phyloP scores from a whole-genome alignment of 1,140 invertebrate genomes.

The Caerostris darwini region DNA sequence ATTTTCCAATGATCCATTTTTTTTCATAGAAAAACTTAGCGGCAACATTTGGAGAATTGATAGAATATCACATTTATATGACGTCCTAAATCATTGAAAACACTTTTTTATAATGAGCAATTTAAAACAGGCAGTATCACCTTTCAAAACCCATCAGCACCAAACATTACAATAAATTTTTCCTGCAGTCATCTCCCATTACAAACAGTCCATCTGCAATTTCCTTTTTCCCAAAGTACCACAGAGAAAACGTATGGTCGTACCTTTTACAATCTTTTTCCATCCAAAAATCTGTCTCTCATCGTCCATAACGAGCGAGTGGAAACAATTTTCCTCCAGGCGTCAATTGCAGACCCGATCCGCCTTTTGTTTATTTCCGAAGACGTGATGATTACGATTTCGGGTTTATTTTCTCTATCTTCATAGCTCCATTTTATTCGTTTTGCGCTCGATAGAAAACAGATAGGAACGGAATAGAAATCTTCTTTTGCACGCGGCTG shows the following conservation, averaged over 20 bases:
- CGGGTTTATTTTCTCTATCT: slow-evolving; percentile 25
- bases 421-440: no score
- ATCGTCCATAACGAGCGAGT: not conserved
- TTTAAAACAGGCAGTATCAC: not conserved
- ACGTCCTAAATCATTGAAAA: not conserved
- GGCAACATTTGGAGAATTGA: not conserved
- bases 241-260: not conserved
- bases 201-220: not conserved
- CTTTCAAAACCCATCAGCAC: not conserved
- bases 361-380: not conserved
- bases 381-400: slow-evolving; percentile 16
- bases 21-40: no score
- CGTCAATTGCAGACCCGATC: not conserved
- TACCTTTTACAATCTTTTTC: not conserved
- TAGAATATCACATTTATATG: not conserved
- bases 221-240: not conserved
- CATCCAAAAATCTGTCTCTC: slow-evolving; percentile 2
- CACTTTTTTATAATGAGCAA: not conserved
- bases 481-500: no score
- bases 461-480: not conserved
- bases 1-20: no score
- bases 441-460: slow-evolving; percentile 26
- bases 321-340: slow-evolving; percentile 28
- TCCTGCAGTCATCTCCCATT: not conserved
- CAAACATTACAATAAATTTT: not conserved